Base-by-base conservation (phyloP, 1,140 invertebrate genomes). In the Leucophenga varia region DNA sequence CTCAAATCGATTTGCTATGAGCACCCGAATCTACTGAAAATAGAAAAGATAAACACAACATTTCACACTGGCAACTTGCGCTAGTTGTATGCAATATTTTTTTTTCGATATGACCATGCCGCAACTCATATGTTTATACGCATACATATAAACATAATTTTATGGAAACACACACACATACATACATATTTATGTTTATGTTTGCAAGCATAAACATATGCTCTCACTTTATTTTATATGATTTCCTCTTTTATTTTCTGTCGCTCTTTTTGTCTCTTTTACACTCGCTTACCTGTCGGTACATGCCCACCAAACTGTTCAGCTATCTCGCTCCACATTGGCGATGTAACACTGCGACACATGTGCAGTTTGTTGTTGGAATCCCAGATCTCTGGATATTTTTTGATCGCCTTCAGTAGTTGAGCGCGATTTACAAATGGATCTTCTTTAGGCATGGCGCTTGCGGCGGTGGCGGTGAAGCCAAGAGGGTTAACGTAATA, bases 271-370 rank as follows among this genome's bases (percentile, higher is more conserved):
- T 30, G 7, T 30, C 25, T 30, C 25, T 30, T 30, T 30, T n/a
- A 8, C 25, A 8, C 25, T 30, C 25, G 47, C 63, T 64, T 52
- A 68, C 69, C 69, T 58, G 69, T 72, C 46, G 69, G 69, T 39
- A 72, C 69, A 64, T 72, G 69, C 14, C 69, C 69, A 17, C 69
- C 69, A 40, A 72, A 72, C 49, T 72, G 69, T 37, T 72, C 69
- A 17, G 69, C 69, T 54, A 72, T 72, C 60, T 72, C 69, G 21
- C 64, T 72, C 69, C 69, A 72, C 69, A 72, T 72, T 12, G 69
- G 69, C 54, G 69, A 72, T 3, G 69, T 72, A 34, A 72, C 69
- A 51, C 69, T 72, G 41, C 69, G 68, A 43, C 69, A 72, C 64
- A 72, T 64, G 44, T 72, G 69, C 35, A 72, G 44, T 54, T 72